Conservation (phyloP, 2,113 vertebrate species). For the Oreotrochilus melanogaster region DNA sequence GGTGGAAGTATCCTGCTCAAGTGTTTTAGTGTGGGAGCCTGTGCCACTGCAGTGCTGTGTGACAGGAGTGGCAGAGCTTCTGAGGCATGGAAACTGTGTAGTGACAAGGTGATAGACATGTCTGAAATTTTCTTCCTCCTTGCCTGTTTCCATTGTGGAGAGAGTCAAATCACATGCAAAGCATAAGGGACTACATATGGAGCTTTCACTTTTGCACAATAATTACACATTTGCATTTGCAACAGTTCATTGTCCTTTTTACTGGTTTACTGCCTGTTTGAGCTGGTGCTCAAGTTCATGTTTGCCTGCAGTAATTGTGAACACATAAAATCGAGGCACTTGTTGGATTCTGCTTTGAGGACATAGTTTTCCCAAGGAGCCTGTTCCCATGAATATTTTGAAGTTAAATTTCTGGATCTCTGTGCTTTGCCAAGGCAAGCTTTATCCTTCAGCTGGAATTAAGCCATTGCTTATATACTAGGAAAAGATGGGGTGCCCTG, state of each 20-base stretch:
- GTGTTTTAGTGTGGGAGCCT: background rate
- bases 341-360: background rate
- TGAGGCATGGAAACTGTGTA: background rate
- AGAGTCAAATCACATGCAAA: background rate
- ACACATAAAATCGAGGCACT: background rate
- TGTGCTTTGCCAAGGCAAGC: background rate
- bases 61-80: background rate
- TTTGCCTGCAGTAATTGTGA: background rate
- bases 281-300: background rate
- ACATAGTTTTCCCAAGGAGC: background rate
- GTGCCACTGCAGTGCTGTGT: background rate
- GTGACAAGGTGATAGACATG: background rate
- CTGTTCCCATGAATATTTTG: background rate
- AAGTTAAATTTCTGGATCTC: conserved; percentile 1
- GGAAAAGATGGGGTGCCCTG: background rate
- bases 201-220: background rate
- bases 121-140: background rate
- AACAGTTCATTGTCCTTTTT: background rate
- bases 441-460: conserved; percentile 28
- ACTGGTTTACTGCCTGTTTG: background rate
- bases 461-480: background rate
- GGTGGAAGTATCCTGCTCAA: background rate
- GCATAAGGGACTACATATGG: background rate
- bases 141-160: background rate
- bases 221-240: background rate